Percentiles rank a stretch among this genome's conserved stretches.
Evolutionary conservation across 2,888 invertebrate genomes (phyloP).

Genomic region (Bellardia bayeri): DNA sequence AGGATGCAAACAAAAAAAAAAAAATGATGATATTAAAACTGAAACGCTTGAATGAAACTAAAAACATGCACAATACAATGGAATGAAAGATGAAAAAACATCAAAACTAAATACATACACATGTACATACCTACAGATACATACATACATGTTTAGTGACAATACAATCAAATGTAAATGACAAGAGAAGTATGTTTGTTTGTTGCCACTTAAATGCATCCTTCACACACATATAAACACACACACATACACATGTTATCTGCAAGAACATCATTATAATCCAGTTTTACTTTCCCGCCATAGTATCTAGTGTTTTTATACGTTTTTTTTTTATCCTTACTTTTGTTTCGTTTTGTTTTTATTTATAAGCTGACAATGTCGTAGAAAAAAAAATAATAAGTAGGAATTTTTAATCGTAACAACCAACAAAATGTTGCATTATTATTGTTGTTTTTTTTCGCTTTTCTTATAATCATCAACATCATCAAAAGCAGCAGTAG

Average conservation of each 20-base stretch:
- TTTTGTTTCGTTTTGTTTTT: slow-evolving; percentile 4
- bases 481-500: neutral
- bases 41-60: neutral
- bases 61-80: neutral
- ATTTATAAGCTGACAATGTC: slow-evolving; percentile 2
- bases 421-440: slow-evolving; percentile 13
- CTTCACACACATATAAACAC: neutral
- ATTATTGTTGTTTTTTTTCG: slow-evolving; percentile 19
- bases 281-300: slow-evolving; percentile 21
- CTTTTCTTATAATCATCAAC: neutral
- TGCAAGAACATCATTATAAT: slow-evolving; percentile 17
- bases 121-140: no score
- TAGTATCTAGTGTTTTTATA: slow-evolving; percentile 1
- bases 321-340: neutral
- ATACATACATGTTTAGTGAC: neutral
- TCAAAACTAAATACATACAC: neutral
- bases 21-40: slow-evolving; percentile 12
- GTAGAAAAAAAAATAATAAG: neutral
- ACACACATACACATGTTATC: neutral
- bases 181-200: neutral
- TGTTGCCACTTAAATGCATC: slow-evolving; percentile 19
- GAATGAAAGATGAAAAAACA: neutral
- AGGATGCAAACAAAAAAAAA: neutral
- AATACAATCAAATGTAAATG: slow-evolving; percentile 30
- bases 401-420: slow-evolving; percentile 3